These are phyloP conservation scores for Drosophila leontia DNA, from an alignment of 1,140 invertebrate genomes.

Conservation along the genomic window DNA sequence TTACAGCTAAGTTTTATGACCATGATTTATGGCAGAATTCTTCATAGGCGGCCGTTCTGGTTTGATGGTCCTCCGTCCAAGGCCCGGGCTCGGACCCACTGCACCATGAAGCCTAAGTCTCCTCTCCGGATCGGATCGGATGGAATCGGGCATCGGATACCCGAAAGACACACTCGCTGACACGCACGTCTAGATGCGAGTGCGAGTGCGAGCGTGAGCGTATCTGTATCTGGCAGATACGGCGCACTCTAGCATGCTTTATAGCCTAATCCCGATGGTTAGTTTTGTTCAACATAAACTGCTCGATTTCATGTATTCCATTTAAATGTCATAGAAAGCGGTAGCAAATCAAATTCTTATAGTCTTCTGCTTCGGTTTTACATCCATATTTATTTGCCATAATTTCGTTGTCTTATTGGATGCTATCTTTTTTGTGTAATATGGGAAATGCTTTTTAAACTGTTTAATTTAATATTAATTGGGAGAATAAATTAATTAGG, in stretches of 20 bases:
- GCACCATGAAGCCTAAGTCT: constrained; percentile 73
- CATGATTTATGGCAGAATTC: constrained; percentile 81
- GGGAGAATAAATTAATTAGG: not conserved
- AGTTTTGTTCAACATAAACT: constrained; percentile 81
- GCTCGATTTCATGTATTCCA: constrained; percentile 75
- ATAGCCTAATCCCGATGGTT: constrained; percentile 57
- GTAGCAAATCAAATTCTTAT: constrained; percentile 37
- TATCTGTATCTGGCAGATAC: constrained; percentile 38
- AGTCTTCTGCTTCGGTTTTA: constrained; percentile 5
- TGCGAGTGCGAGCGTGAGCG: constrained; percentile 10
- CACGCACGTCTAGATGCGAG: constrained; percentile 56
- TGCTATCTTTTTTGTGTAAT: constrained; percentile 1
- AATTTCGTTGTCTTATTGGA: constrained; percentile 33
- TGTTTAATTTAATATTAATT: constrained; percentile 26
- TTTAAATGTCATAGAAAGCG: constrained; percentile 68
- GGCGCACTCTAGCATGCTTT: constrained; percentile 52
- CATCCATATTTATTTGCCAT: constrained; percentile 56
- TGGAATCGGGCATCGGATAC: constrained; percentile 19
- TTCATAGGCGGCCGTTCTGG: constrained; percentile 83
- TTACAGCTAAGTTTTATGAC: constrained; percentile 73
- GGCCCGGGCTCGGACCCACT: constrained; percentile 41
- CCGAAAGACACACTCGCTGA: constrained; percentile 58
- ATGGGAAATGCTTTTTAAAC: constrained; percentile 12
- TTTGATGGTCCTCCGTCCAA: constrained; percentile 53
- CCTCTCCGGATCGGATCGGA: constrained; percentile 11